Evolutionary conservation across 2,888 invertebrate species (phyloP), one percentile per base, ranked within the genome.

Genomic region (Baronia brevicornis): DNA sequence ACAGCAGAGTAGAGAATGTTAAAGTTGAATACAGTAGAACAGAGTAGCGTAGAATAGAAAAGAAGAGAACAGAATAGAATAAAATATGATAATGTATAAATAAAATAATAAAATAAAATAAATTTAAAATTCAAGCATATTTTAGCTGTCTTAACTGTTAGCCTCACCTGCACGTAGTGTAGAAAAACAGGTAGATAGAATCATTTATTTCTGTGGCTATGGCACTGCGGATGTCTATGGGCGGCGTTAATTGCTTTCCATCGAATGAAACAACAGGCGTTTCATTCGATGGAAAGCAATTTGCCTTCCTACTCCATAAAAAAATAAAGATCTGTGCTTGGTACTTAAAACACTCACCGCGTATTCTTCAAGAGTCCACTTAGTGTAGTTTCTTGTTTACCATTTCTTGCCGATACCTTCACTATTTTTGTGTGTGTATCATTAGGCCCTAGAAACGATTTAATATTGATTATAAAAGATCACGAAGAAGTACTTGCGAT

Each of bases 331-430:
- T n/a, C n/a, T n/a, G n/a, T n/a, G n/a, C n/a, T n/a, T n/a, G n/a
- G n/a, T n/a, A n/a, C n/a, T n/a, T n/a, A n/a, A n/a, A n/a, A 9
- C 8, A 4, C 29, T 40, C 39, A 78, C 82, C 80, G 71, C 40
- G 70, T 85, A 63, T 77, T 88, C 74, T 79, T 89, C 67, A 71
- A 82, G 66, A 87, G 87, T 75, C 82, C 79, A 34, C 60, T 70
- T 0, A 85, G 44, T 2, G 57, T 49, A 0, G 80, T 77, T 18
- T 84, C 84, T 38, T 82, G 78, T 48, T 80, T 80, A 0, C 74
- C 78, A 42, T 69, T 75, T 20, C 71, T 65, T 9, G 74, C 56
- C 19, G 69, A 48, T 0, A 84, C 74, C 46, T 84, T 84, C 1
- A 79, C 57, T 28, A 77, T 54, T 41, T 79, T 80, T 0, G 74